Conservation (phyloP, 2,888 invertebrate genomes). For the Cataglyphis livida region DNA sequence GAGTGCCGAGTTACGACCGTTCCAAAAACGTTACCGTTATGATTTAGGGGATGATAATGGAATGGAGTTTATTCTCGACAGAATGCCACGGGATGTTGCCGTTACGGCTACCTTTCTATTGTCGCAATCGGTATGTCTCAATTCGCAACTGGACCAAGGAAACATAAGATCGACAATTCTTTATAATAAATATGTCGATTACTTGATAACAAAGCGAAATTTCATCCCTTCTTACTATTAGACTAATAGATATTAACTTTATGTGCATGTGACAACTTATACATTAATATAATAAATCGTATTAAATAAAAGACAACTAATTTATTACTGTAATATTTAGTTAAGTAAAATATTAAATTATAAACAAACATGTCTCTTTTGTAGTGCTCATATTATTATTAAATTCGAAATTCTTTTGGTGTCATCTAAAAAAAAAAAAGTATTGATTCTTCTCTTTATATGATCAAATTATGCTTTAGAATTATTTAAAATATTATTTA, state of each 20-base stretch:
- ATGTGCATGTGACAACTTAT: background rate
- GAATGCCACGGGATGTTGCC: slow-evolving; percentile 35
- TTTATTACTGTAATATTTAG: background rate
- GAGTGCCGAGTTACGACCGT: slow-evolving; percentile 79
- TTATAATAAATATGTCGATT: slow-evolving; percentile 11
- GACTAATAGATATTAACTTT: background rate
- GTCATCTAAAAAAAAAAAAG: background rate
- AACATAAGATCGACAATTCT: slow-evolving; percentile 4
- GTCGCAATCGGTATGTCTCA: slow-evolving; percentile 29
- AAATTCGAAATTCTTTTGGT: background rate
- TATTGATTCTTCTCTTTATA: background rate
- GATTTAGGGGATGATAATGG: slow-evolving; percentile 83
- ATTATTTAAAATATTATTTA: slow-evolving; percentile 1
- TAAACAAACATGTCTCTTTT: background rate
- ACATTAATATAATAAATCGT: background rate
- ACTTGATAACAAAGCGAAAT: background rate
- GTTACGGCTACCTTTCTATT: slow-evolving; percentile 22
- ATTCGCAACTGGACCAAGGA: slow-evolving; percentile 3
- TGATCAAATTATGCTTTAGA: slow-evolving; percentile 7
- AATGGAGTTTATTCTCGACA: slow-evolving; percentile 72
- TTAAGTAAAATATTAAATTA: background rate
- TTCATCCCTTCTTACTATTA: background rate
- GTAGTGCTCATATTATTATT: background rate
- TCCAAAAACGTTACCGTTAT: slow-evolving; percentile 82
- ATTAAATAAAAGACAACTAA: background rate